Percentiles rank a stretch among this genome's conserved stretches.
Conservation (phyloP, 1,140 invertebrate genomes). For the Aphelenchoides fujianensis region DNA sequence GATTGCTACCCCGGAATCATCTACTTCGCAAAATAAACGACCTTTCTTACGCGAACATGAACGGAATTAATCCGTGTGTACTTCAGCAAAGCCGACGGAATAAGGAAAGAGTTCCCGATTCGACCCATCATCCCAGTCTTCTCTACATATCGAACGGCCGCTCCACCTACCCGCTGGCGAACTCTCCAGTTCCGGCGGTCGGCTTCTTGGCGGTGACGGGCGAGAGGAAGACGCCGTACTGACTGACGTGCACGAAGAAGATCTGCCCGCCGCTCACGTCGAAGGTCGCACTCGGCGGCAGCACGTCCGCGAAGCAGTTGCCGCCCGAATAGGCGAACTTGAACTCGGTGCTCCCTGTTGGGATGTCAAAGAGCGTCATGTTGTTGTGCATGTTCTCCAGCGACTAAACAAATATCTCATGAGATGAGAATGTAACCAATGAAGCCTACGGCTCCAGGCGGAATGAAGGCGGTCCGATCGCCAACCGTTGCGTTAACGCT, state of each 20-base stretch:
- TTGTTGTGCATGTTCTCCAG: background rate
- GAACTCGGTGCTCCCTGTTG: background rate
- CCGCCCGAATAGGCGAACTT: background rate
- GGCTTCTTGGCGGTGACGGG: constrained; percentile 24
- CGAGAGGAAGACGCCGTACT: constrained; percentile 1
- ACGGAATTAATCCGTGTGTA: too few species aligned
- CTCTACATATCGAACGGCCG: background rate
- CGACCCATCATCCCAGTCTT: background rate
- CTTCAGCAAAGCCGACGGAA: too few species aligned
- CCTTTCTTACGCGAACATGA: background rate
- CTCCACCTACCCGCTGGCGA: constrained; percentile 19
- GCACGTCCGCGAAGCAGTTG: background rate
- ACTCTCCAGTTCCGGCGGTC: constrained; percentile 46
- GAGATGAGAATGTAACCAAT: too few species aligned
- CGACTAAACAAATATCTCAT: background rate
- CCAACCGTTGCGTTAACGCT: background rate
- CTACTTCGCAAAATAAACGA: background rate
- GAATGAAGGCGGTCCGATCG: constrained; percentile 3
- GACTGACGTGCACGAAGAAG: background rate
- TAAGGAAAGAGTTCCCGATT: too few species aligned
- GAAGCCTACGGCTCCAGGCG: background rate
- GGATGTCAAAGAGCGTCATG: background rate
- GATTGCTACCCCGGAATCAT: background rate
- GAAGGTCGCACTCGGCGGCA: background rate
- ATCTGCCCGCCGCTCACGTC: background rate